These are phyloP conservation scores for Epinephelus fuscoguttatus DNA, from an alignment of 2,113 vertebrate species.

Conservation along the genomic window DNA sequence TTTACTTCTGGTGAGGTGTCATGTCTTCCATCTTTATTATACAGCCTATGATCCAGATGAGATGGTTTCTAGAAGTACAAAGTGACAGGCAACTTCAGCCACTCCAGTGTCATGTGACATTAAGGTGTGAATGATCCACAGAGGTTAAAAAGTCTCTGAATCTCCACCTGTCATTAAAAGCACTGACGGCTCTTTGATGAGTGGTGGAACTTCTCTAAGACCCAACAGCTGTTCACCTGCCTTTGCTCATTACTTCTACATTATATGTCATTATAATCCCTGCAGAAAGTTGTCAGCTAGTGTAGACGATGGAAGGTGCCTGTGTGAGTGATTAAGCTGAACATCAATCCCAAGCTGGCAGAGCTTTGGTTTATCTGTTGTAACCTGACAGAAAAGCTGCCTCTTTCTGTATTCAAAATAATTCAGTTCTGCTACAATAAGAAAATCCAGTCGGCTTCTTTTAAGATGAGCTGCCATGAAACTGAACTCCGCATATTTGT, in stretches of 20 bases:
- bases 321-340: neutral
- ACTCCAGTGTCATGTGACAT: conserved; percentile 8
- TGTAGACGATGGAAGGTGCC: neutral
- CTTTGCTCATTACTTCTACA: neutral
- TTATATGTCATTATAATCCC: neutral
- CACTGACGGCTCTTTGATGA: conserved; percentile 2
- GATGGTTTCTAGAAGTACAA: neutral
- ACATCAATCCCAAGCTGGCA: neutral
- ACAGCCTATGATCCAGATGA: neutral
- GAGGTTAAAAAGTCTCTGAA: conserved; percentile 21
- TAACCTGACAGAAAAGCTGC: neutral
- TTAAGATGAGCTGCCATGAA: neutral
- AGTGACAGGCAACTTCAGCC: conserved; percentile 8
- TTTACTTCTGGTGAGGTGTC: too few species aligned
- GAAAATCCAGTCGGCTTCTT: neutral
- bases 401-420: neutral
- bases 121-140: conserved; percentile 27
- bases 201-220: conserved; percentile 1
- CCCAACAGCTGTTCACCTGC: neutral
- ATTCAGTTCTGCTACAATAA: neutral
- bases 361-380: neutral
- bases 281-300: neutral
- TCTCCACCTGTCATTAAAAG: conserved; percentile 12
- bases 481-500: conserved; percentile 9
- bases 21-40: neutral